Evolutionary conservation across 2,888 invertebrate species (phyloP).

Genomic region (Resseliella maxima): DNA sequence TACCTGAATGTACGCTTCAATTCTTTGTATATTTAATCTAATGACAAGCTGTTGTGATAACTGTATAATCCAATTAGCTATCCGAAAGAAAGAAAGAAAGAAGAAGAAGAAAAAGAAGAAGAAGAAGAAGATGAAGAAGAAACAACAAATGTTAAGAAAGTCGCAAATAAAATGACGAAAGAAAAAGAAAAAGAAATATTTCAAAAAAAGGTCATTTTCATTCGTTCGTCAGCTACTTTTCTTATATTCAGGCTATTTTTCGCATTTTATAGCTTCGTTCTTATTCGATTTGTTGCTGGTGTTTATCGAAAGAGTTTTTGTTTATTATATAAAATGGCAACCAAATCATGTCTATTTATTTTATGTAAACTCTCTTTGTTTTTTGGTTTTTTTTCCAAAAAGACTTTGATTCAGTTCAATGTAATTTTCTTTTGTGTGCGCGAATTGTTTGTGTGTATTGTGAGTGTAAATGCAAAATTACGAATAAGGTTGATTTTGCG

Average conservation of each 20-base stretch:
- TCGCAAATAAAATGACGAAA: not conserved
- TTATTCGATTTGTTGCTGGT: not conserved
- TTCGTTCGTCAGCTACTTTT: not conserved
- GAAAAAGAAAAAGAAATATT: too few species aligned
- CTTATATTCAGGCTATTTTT: too few species aligned
- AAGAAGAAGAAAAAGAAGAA: not conserved
- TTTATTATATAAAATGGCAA: not conserved
- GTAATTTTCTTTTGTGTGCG: not conserved
- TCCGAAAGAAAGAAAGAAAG: not conserved
- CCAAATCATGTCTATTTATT: not conserved
- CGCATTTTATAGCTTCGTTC: not conserved
- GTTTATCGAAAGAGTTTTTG: not conserved
- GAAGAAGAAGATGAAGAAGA: not conserved
- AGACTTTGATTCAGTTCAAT: not conserved
- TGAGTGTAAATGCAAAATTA: too few species aligned
- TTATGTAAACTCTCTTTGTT: not conserved
- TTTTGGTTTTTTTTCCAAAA: not conserved
- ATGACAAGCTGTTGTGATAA: not conserved
- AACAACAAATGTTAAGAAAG: too few species aligned
- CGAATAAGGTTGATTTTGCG: not conserved
- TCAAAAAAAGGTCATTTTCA: too few species aligned
- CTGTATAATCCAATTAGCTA: conserved; percentile 11
- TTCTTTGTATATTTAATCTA: not conserved
- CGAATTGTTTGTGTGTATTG: too few species aligned
- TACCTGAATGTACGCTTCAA: not conserved